Conservation (phyloP, 2,888 invertebrate species). For the Drosophila neonasuta region DNA sequence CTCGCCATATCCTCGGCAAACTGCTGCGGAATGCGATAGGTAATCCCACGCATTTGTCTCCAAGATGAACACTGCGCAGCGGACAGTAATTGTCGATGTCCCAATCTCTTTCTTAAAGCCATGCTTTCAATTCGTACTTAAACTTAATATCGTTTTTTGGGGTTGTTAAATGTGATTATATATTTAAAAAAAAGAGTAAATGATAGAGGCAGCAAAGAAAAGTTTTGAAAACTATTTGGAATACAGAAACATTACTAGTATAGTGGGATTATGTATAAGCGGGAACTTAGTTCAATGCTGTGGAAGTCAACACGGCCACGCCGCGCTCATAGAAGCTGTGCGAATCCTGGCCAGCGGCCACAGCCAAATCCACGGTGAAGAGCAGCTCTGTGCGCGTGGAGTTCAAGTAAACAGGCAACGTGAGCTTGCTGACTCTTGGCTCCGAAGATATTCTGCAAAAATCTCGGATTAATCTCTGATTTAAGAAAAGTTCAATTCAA, state of each 20-base stretch:
- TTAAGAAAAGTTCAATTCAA: fast-evolving
- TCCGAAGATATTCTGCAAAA: slow-evolving; percentile 81
- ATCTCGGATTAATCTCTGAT: neutral
- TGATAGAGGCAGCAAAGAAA: neutral
- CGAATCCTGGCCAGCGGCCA: slow-evolving; percentile 94
- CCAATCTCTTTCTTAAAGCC: neutral
- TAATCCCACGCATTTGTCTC: neutral
- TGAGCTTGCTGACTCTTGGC: slow-evolving; percentile 86
- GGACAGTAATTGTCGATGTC: neutral
- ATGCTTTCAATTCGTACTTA: neutral
- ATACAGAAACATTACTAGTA: neutral
- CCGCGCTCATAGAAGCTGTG: slow-evolving; percentile 99
- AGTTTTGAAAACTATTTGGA: slow-evolving; percentile 9
- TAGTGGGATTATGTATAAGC: slow-evolving; percentile 4
- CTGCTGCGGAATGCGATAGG: slow-evolving; percentile 13
- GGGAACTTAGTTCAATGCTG: slow-evolving; percentile 89
- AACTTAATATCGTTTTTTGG: slow-evolving; percentile 5
- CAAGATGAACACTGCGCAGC: neutral
- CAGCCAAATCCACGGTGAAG: slow-evolving; percentile 96
- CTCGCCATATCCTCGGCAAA: slow-evolving; percentile 13
- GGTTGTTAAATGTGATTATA: slow-evolving; percentile 41
- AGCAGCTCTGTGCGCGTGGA: slow-evolving; percentile 96
- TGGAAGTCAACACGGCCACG: slow-evolving; percentile 97
- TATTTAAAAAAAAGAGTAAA: slow-evolving; percentile 10
- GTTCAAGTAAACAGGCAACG: slow-evolving; percentile 98